A percentile compares a stretch with the other conserved stretches of the same genome.
These are phyloP conservation scores for Corydoras maculifer DNA, from an alignment of 2,113 vertebrate genomes.

Conservation along the genomic window DNA sequence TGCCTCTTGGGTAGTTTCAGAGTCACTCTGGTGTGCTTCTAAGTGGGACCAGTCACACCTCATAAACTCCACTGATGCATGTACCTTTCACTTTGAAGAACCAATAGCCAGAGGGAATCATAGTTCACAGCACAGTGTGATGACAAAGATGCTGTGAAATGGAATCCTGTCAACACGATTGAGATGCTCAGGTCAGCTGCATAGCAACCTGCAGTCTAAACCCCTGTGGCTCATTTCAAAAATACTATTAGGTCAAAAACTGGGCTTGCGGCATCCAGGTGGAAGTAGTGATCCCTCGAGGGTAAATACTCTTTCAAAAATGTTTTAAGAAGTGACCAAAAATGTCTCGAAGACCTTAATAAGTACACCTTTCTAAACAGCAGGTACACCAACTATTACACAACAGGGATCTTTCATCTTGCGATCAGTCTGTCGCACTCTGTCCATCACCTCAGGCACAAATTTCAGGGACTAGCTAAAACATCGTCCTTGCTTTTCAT, in stretches of 20 bases:
- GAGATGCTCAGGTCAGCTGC: constrained; percentile 24
- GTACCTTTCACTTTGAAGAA: constrained; percentile 24
- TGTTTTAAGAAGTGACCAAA: neutral
- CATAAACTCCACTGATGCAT: constrained; percentile 50
- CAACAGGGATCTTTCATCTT: constrained; percentile 17
- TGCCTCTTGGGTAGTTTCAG: constrained; percentile 45
- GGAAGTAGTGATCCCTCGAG: neutral
- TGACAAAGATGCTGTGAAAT: constrained; percentile 32
- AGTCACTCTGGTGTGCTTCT: constrained; percentile 51
- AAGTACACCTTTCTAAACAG: neutral
- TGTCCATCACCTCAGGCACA: constrained; percentile 33
- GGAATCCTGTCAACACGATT: constrained; percentile 24
- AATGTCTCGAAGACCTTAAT: neutral
- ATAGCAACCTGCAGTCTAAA: constrained; percentile 19
- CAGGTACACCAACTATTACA: constrained; percentile 29
- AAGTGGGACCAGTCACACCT: constrained; percentile 50
- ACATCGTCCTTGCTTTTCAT: constrained; percentile 32
- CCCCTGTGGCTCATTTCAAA: constrained; percentile 21
- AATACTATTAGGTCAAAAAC: constrained; percentile 3
- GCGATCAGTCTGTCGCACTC: constrained; percentile 18
- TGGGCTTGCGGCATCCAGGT: neutral
- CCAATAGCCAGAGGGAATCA: constrained; percentile 43
- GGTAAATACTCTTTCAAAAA: neutral
- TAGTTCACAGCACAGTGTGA: constrained; percentile 22
- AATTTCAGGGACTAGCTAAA: constrained; percentile 40